Base-by-base conservation (phyloP, 64 coral and sea anemone genomes). In the Trachythela sp. region DNA sequence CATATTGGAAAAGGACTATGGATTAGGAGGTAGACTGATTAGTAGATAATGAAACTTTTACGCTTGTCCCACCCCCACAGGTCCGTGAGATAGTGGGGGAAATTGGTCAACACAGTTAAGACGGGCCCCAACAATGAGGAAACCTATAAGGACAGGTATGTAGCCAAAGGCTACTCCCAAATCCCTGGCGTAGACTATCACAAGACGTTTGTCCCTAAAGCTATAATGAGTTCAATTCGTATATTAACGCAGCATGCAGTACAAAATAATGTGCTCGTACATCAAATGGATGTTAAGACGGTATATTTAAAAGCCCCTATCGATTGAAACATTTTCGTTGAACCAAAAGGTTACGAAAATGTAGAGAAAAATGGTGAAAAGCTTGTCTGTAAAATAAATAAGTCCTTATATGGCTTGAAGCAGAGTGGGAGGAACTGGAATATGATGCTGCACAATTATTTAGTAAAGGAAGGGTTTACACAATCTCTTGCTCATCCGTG, bases 1-100 rank as follows among this genome's bases (percentile, higher is more conserved):
- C 13, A 27, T 72, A 86, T 36, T 89, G 92, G 87, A 49, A 77
- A 49, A 68, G 89, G 41, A 87, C 92, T 67, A 93, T 93, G 83
- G 20, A 72, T 17, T 77, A 93, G 0, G 92, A 93, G 31, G 86
- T 89, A 38, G 29, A 14, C 24, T 49, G 77, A 7, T 48, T 89
- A 8, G 27, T 17, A 30, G 83, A 89, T 37, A 89, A 89, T 85
- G 39, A 93, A 26, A 89, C 80, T 9, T 92, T 40, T 10, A 58
- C 84, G 2, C 27, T 88, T 40, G 52, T 84, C 20, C 43, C 52
- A 52, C 80, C 87, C 48, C 87, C 83, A 41, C 50, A 88, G 15
- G 59, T 32, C 36, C 50, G 92, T 33, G 42, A 93, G 68, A 26
- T 72, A 72, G 68, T 72, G 18, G 68, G 64, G 64, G 14, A 26